Base-by-base conservation (phyloP, 2,113 vertebrate genomes). In the Aythya baeri region DNA sequence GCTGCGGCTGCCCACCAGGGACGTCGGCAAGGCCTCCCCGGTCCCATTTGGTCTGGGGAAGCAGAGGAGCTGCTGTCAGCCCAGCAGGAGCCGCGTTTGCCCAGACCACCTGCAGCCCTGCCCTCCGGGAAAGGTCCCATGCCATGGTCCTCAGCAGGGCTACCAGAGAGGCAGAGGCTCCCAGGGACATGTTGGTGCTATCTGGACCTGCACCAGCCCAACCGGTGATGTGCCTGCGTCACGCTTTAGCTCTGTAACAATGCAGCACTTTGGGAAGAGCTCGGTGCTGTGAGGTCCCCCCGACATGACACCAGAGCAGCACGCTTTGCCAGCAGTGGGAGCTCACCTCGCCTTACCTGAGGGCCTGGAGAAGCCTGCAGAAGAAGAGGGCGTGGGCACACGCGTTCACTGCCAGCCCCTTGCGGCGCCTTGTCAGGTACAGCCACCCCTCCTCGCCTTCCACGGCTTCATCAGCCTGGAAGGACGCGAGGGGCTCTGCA, bases 311-410 rank as follows among this genome's bases (percentile, higher is more conserved):
- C 32, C 43, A 27, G 72, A 36, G 11, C 86, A 71, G 58, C 32
- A 38, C 22, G 7, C n/a, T 72, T 73, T 46, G 57, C 50, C 36
- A 6, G 18, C 17, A 41, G 21, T 6, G 38, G 41, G 26, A 72
- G 18, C 65, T 61, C 2, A 2, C 22, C 43, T 27, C 29, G 15
- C 22, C 67, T 94, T 97, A 98, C 98, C 98, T 98, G 72, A 98
- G 21, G 20, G 88, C 72, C 7, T n/a, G 31, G 16, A 97, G 54
- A 10, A 98, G 61, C 41, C 98, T 95, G 91, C 97, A 98, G 76
- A 98, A 94, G 93, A 98, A 98, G 57, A 91, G 32, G 27, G 98
- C 98, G 32, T 98, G 98, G 44, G 97, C 98, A 63, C 98, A 98
- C 6, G 88, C 96, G 26, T 97, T 87, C 17, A 97, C 73, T 16